These are phyloP conservation scores for Aleiodes alternator DNA, from an alignment of 2,888 invertebrate species.

Conservation along the genomic window DNA sequence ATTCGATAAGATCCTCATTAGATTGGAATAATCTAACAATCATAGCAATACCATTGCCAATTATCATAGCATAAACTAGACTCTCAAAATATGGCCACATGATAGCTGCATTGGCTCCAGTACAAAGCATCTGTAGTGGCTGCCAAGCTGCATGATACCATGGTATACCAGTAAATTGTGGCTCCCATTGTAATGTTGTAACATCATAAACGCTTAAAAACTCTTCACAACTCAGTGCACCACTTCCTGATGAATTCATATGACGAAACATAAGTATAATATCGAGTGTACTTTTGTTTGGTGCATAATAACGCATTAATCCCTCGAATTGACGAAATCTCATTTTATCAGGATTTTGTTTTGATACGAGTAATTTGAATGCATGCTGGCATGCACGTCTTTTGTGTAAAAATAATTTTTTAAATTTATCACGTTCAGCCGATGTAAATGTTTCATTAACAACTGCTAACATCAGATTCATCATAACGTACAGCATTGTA, in stretches of 20 bases:
- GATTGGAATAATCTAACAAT: conserved; percentile 82
- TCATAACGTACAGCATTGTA: conserved; percentile 89
- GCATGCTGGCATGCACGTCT: conserved; percentile 88
- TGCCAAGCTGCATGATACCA: conserved; percentile 83
- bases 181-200: conserved; percentile 84
- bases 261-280: conserved; percentile 88
- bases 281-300: conserved; percentile 84
- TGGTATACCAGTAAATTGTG: conserved; percentile 82
- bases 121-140: conserved; percentile 80
- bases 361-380: conserved; percentile 87
- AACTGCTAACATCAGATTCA: conserved; percentile 94
- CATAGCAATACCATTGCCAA: conserved; percentile 86
- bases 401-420: conserved; percentile 88
- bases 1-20: conserved; percentile 79
- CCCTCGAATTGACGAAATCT: conserved; percentile 87
- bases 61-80: conserved; percentile 82
- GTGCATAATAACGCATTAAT: conserved; percentile 86
- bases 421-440: conserved; percentile 90
- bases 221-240: conserved; percentile 83
- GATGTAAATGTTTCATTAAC: conserved; percentile 93
- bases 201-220: conserved; percentile 86
- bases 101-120: conserved; percentile 80
- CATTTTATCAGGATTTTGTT: conserved; percentile 83
- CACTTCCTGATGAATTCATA: conserved; percentile 82
- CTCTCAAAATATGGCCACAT: conserved; percentile 86